phyloP scores from a whole-genome alignment of 2,888 invertebrate genomes.

The Byasa hedistus region DNA sequence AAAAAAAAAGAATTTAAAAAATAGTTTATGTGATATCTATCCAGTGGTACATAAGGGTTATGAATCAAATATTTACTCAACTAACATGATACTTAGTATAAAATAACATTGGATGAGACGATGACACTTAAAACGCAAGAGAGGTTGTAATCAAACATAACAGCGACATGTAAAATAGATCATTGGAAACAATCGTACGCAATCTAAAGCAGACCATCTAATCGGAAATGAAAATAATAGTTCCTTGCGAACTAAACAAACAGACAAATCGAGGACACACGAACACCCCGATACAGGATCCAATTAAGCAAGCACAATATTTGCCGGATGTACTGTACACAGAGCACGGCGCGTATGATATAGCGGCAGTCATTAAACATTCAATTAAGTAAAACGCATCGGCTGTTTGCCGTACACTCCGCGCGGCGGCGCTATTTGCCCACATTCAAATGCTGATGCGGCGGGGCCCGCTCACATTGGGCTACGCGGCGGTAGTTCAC shows the following conservation, averaged over 20 bases:
- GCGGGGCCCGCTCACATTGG: constrained; percentile 21
- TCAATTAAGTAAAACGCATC: constrained; percentile 71
- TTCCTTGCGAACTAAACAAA: constrained; percentile 8
- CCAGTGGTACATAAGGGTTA: too few relatives aligned
- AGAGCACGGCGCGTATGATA: constrained; percentile 33
- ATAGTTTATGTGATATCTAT: too few relatives aligned
- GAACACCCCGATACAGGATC: constrained; percentile 32
- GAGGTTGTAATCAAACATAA: too few relatives aligned
- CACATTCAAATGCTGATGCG: constrained; percentile 47
- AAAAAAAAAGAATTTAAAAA: too few relatives aligned
- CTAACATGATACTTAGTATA: too few relatives aligned
- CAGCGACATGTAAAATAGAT: too few relatives aligned
- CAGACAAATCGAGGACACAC: constrained; percentile 18
- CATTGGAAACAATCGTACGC: background rate
- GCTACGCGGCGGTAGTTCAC: constrained; percentile 14
- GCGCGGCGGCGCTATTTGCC: constrained; percentile 50
- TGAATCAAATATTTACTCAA: too few relatives aligned
- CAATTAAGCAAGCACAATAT: constrained; percentile 41
- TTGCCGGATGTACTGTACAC: constrained; percentile 36
- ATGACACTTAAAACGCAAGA: too few relatives aligned
- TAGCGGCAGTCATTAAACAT: constrained; percentile 60
- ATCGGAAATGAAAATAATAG: constrained; percentile 18
- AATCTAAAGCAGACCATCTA: background rate
- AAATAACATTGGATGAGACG: too few relatives aligned
- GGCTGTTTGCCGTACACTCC: constrained; percentile 62